Conservation (phyloP, 2,797 vertebrate species). For the Chanos chanos region DNA sequence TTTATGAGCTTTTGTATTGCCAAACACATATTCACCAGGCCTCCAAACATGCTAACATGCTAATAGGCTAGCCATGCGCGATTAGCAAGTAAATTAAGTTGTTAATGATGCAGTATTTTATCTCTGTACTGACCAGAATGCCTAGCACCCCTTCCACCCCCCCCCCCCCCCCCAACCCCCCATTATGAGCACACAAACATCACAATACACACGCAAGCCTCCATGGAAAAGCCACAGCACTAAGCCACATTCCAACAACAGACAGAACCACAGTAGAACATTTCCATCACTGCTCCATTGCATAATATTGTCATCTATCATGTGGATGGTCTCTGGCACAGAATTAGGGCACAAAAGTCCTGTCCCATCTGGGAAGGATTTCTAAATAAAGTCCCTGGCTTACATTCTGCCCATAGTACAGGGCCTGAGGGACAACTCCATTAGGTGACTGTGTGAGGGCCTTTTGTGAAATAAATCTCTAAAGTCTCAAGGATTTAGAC, state of each 20-base stretch:
- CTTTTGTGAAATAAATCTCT: no score
- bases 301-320: conserved; percentile 28
- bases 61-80: conserved; percentile 1
- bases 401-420: conserved; percentile 8
- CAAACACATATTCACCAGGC: conserved; percentile 21
- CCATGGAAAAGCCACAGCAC: conserved; percentile 17
- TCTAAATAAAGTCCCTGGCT: conserved; percentile 30
- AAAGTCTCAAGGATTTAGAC: no score
- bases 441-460: no score
- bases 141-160: no score
- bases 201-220: no score
- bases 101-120: background rate
- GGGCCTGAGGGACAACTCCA: background rate
- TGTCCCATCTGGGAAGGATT: conserved; percentile 27
- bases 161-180: no score
- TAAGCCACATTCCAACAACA: conserved; percentile 13
- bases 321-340: conserved; percentile 20
- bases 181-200: no score
- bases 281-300: conserved; percentile 24
- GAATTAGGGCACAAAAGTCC: conserved; percentile 14
- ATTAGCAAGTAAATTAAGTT: conserved; percentile 29
- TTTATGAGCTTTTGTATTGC: conserved; percentile 15
- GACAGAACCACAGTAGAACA: conserved; percentile 6
- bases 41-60: conserved; percentile 1
- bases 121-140: conserved; percentile 7